These are phyloP conservation scores for Cactoblastis cactorum DNA, from an alignment of 2,888 invertebrate genomes.

Conservation along the genomic window DNA sequence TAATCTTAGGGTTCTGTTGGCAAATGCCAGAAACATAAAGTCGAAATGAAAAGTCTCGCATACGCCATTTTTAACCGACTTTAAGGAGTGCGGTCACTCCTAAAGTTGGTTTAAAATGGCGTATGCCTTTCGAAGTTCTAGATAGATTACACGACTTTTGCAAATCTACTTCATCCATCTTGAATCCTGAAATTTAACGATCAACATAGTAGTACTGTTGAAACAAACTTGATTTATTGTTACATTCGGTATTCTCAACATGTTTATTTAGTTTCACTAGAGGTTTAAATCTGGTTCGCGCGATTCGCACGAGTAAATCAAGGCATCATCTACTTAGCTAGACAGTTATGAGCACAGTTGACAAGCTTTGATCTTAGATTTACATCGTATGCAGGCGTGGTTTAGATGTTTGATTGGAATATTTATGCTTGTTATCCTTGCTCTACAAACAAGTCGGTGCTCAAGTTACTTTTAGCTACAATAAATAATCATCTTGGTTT, in stretches of 20 bases:
- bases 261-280: constrained; percentile 1
- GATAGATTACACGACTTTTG: too few species aligned
- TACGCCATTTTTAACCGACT: too few species aligned
- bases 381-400: not conserved
- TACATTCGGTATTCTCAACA: not conserved
- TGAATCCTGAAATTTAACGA: not conserved
- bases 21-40: too few species aligned
- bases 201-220: not conserved
- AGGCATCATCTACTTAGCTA: too few species aligned
- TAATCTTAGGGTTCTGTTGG: too few species aligned
- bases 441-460: not conserved
- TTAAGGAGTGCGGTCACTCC: too few species aligned
- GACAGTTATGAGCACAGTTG: not conserved
- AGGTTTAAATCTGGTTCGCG: not conserved
- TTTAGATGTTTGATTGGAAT: not conserved
- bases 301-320: not conserved
- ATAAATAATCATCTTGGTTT: not conserved
- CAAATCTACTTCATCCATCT: too few species aligned
- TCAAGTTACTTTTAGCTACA: not conserved
- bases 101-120: too few species aligned
- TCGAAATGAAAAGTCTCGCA: too few species aligned
- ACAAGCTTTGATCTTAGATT: constrained; percentile 1
- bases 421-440: constrained; percentile 1
- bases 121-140: too few species aligned
- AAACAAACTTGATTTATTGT: too few species aligned